Evolutionary conservation across 2,113 vertebrate species (phyloP), one percentile per base, ranked within the genome.

Genomic region (Panthera tigris): DNA sequence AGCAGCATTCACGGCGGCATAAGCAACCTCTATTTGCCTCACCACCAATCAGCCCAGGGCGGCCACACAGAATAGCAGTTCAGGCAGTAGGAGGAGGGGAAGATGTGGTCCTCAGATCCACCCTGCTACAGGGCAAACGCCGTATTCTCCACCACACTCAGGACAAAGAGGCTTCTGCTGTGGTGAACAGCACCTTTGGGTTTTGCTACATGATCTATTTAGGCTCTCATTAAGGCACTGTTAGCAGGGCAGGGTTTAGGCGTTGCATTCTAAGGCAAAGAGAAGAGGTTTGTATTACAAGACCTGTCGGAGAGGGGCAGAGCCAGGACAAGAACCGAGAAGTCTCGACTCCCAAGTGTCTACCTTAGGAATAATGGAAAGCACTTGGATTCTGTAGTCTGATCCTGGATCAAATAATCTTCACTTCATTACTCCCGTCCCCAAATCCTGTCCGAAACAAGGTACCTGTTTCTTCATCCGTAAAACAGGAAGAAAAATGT

Each of bases 1-100:
- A 97, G 96, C 66, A 41, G 86, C 39, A 80, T 95, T 97, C 89
- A 50, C 66, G 33, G 41, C 96, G 55, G 29, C 65, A 50, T 52
- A 83, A 57, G 86, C 61, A 79, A 21, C 86, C 73, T 86, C 94
- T 86, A 50, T 89, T 33, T n/a, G 90, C 83, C 41, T 81, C 48
- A 41, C 29, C 13, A 39, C 57, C 6, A 23, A 65, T 76, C 21
- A 65, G 71, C 66, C 15, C 18, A 25, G 52, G 7, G 31, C 4
- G 0, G 55, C 48, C 66, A 31, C 74, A 33, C 16, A 89, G 92
- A 86, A 63, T 50, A 92, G 88, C 88, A 71, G 39, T 82, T 63
- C 71, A 6, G 23, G n/a, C 55, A 50, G 41, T 8, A 18, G n/a
- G 48, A 91, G 36, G 65, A 88, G 41, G 78, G 45, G 91, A 69